Evolutionary conservation across 2,113 vertebrate species (phyloP), one percentile per base, ranked within the genome.

Genomic region (Callospermophilus lateralis): DNA sequence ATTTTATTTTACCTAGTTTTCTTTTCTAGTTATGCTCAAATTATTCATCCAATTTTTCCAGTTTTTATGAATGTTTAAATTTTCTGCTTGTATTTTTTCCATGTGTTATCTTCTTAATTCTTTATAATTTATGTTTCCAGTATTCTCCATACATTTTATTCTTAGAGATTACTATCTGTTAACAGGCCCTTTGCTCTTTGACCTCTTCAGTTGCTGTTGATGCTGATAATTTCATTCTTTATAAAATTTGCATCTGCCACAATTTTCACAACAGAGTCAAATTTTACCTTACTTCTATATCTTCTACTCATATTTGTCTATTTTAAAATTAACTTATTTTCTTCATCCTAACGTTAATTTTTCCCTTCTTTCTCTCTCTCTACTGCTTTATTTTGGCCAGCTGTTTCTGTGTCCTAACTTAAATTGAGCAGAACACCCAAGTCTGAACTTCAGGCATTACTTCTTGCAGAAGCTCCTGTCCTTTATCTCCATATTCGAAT

Each of bases 311-410:
- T 76, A 68, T 81, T 84, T 93, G 30, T 94, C 30, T 87, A 28
- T 84, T 93, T 89, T 84, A 70, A 76, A 93, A 81, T 83, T 63
- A 93, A 53, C 15, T 83, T 39, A 67, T 81, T 74, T 90, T 90
- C 22, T 16, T 58, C 20, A 20, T 67, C 39, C 81, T 74, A 55
- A 58, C 53, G 79, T 76, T 86, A 90, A 39, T 39, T 67, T 90
- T 76, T 68, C 39, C 58, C 34, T 94, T 76, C 58, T 68, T 1
- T 51, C 68, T 94, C 28, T 84, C 22, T 86, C 5, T 93, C n/a
- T 61, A 28, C 32, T 77, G 39, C 58, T 67, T 81, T 37, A 76
- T 48, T 67, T 90, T 86, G 7, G 16, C 39, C 67, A 42, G 37
- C 28, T 77, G 28, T 65, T 93, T 90, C n/a, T 80, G 45, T 72